Base-by-base conservation (phyloP, 2,888 invertebrate genomes). In the Pseudeuparius sepicola region DNA sequence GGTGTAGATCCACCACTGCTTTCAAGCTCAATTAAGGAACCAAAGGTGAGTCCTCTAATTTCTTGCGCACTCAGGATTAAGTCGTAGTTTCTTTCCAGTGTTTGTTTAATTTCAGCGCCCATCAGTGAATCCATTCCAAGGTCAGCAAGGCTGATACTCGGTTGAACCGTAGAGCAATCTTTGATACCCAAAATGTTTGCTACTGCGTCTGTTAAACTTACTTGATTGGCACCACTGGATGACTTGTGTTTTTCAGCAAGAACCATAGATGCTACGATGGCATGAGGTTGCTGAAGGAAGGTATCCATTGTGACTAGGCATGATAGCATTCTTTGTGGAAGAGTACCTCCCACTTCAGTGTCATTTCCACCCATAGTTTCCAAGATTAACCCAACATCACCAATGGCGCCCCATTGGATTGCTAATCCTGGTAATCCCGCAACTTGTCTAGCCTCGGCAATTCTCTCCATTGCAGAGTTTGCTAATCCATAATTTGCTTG, bases 341-440 rank as follows among this genome's bases (percentile, higher is more conserved):
- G 61, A 4, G 97, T 97, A 44, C 97, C 97, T 40, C 93, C 92
- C 46, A 97, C 83, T 49, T 88, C 88, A 0, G 84, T 80, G 31
- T 90, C 87, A 61, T 92, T 93, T 46, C 73, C 78, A 28, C 89
- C 86, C 75, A 93, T 83, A 28, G 79, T 83, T 53, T 93, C 90
- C 54, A 87, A 65, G 40, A 97, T 75, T 36, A 97, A 72, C 33
- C 97, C 97, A 24, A 94, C 94, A 61, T 98, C 97, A 37, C 94
- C 97, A 54, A 98, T 87, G 40, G 96, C 97, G 47, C 98, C 98
- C 97, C 97, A 98, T 64, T 98, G 97, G 51, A 98, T 87, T 24
- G 96, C 92, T 31, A 58, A 53, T 25, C 75, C 96, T 14, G 93
- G 92, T 47, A 92, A 70, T 27, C 92, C 90, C 52, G 77, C 81